A percentile compares a stretch with the other conserved stretches of the same genome.
These are phyloP conservation scores for Eupeodes luniger DNA, from an alignment of 2,888 invertebrate species.

Conservation along the genomic window DNA sequence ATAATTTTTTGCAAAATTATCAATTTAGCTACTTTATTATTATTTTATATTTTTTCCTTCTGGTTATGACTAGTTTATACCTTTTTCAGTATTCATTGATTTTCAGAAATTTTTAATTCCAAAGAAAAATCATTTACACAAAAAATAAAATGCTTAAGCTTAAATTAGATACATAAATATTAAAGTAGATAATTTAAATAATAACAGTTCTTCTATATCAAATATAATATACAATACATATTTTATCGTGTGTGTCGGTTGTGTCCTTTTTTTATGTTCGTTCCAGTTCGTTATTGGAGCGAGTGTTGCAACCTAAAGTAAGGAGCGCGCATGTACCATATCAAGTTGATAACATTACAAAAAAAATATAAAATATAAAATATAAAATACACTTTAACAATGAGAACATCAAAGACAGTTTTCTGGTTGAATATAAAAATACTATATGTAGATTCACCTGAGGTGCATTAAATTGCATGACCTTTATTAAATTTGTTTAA, in stretches of 20 bases:
- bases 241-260: background rate
- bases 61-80: no score
- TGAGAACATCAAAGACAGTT: conserved; percentile 61
- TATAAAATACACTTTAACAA: conserved; percentile 48
- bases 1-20: no score
- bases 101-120: background rate
- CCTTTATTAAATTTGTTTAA: conserved; percentile 45
- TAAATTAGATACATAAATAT: conserved; percentile 46
- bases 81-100: background rate
- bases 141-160: background rate
- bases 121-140: background rate
- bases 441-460: conserved; percentile 31
- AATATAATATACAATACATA: conserved; percentile 17
- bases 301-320: background rate
- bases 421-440: conserved; percentile 46
- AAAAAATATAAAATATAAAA: conserved; percentile 9
- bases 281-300: conserved; percentile 49
- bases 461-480: conserved; percentile 41
- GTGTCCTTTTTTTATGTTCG: conserved; percentile 30
- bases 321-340: conserved; percentile 47
- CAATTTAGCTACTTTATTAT: no score
- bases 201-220: background rate
- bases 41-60: no score
- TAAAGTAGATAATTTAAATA: conserved; percentile 25
- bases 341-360: conserved; percentile 10